These are phyloP conservation scores for Pteronura brasiliensis DNA, from an alignment of 2,113 vertebrate genomes.

Conservation along the genomic window DNA sequence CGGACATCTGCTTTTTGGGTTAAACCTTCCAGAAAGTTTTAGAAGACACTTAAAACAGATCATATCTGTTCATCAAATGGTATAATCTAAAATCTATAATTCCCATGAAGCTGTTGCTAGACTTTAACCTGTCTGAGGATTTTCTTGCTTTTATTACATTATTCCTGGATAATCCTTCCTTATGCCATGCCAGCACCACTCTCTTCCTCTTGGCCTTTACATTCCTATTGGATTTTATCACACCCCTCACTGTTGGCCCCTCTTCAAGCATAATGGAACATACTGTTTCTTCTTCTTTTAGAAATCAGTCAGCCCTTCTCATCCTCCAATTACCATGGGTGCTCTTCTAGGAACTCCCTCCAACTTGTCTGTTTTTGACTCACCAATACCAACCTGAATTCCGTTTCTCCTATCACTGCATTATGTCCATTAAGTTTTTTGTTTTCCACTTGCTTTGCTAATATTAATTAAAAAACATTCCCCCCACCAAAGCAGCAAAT, in stretches of 20 bases:
- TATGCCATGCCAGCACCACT: background rate
- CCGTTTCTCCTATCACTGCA: background rate
- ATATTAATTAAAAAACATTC: conserved; percentile 23
- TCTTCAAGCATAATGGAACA: conserved; percentile 11
- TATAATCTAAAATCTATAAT: conserved; percentile 3
- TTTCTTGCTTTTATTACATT: conserved; percentile 31
- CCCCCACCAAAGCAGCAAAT: background rate
- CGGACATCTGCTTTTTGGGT: background rate
- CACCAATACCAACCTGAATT: background rate
- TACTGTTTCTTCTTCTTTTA: background rate
- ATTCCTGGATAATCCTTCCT: conserved; percentile 23
- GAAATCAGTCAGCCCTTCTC: background rate
- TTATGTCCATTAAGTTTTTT: background rate
- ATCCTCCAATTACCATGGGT: background rate
- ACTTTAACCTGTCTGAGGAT: conserved; percentile 22
- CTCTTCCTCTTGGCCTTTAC: background rate
- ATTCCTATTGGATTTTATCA: background rate
- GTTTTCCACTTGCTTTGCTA: background rate
- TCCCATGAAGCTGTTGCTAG: background rate
- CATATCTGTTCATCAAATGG: background rate
- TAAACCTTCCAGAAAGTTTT: conserved; percentile 16
- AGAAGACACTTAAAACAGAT: background rate
- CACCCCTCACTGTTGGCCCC: background rate
- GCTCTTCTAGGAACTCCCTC: background rate
- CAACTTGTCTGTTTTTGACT: conserved; percentile 13